Percentiles rank a stretch among this genome's conserved stretches.
These are phyloP conservation scores for Marronus borbonicus DNA, from an alignment of 2,888 invertebrate species.

Conservation along the genomic window DNA sequence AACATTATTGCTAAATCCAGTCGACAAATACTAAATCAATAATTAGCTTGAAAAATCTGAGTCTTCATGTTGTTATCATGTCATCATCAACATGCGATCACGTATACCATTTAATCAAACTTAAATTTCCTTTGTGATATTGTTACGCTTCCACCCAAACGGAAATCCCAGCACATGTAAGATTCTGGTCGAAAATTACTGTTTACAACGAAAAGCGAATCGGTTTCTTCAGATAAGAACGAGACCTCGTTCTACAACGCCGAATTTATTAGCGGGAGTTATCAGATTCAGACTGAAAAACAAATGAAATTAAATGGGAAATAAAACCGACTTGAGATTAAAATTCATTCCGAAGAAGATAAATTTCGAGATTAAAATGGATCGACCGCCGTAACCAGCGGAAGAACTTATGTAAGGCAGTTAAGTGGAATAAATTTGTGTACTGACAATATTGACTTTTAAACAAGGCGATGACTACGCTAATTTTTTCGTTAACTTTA, in stretches of 20 bases:
- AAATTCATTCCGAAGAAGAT: slow-evolving; percentile 43
- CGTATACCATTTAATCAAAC: no score
- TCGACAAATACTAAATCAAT: no score
- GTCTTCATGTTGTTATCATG: no score
- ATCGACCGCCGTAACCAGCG: slow-evolving; percentile 27
- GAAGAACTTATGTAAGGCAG: slow-evolving; percentile 16
- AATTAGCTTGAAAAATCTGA: no score
- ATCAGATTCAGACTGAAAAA: slow-evolving; percentile 46
- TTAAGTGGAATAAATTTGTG: slow-evolving; percentile 22
- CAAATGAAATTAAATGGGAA: slow-evolving; percentile 42
- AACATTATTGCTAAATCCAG: no score
- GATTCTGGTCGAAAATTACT: background rate
- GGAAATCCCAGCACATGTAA: background rate
- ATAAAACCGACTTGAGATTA: slow-evolving; percentile 44
- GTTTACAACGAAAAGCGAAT: slow-evolving; percentile 38
- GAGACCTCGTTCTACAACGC: slow-evolving; percentile 7
- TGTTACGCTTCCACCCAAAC: background rate
- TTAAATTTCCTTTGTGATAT: no score
- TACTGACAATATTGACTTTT: slow-evolving; percentile 24
- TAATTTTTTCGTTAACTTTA: slow-evolving; percentile 6
- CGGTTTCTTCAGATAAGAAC: slow-evolving; percentile 30
- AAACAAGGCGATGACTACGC: slow-evolving; percentile 11
- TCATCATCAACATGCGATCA: no score
- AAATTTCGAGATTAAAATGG: slow-evolving; percentile 43
- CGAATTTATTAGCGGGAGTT: slow-evolving; percentile 45